Evolutionary conservation across 1,140 invertebrate species (phyloP).

Genomic region (Pogonomyrmex barbatus): DNA sequence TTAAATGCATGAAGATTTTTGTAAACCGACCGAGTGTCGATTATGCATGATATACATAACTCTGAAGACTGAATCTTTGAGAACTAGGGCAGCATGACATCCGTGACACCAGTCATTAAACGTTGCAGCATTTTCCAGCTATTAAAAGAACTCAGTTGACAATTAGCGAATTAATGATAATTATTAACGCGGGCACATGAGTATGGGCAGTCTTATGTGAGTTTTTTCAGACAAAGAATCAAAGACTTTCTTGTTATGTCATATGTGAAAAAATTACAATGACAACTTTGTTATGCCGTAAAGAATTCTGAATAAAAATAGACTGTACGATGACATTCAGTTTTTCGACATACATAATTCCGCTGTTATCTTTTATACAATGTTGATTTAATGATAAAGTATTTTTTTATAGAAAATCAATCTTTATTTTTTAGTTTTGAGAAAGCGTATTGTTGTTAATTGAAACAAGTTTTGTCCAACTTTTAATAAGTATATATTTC

Average conservation of each 20-base stretch:
- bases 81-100: conserved; percentile 82
- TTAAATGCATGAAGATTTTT: background rate
- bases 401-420: background rate
- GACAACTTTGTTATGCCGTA: background rate
- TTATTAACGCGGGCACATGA: conserved; percentile 77
- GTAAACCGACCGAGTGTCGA: background rate
- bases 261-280: conserved; percentile 11
- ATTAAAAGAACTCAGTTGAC: conserved; percentile 77
- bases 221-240: conserved; percentile 72
- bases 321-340: background rate
- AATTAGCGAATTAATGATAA: conserved; percentile 80
- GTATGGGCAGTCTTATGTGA: conserved; percentile 56
- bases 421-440: background rate
- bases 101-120: conserved; percentile 80
- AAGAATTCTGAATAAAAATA: background rate
- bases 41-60: conserved; percentile 59
- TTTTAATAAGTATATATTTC: background rate
- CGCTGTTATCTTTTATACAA: background rate
- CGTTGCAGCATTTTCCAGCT: conserved; percentile 73
- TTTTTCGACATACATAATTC: background rate
- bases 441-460: background rate
- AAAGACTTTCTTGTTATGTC: conserved; percentile 65
- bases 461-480: background rate
- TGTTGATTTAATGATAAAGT: background rate
- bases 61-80: conserved; percentile 76